Evolutionary conservation across 2,113 vertebrate species (phyloP).

Genomic region (Lamprotornis superbus): DNA sequence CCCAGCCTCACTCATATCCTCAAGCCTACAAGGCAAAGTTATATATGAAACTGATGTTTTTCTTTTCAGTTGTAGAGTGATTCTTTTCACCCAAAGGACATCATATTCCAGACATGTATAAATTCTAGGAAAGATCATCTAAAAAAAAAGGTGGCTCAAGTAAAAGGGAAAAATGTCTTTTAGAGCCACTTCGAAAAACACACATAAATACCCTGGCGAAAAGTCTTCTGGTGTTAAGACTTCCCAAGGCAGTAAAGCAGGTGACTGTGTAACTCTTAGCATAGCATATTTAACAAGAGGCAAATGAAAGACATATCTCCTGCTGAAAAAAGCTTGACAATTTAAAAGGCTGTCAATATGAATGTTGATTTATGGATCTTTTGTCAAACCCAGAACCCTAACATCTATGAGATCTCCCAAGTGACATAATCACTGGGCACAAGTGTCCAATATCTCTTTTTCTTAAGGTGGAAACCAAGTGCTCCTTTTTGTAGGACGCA

Average conservation of each 20-base stretch:
- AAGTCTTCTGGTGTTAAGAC: background rate
- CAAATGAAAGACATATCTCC: background rate
- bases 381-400: background rate
- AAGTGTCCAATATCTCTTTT: background rate
- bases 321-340: background rate
- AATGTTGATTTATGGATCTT: background rate
- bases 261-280: background rate
- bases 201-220: background rate
- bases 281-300: background rate
- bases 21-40: background rate
- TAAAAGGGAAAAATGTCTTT: background rate
- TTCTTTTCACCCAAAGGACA: background rate
- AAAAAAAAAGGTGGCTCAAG: background rate
- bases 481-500: background rate
- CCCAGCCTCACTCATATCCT: background rate
- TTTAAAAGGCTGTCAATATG: background rate
- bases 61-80: background rate
- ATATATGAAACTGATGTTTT: background rate
- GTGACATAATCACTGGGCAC: background rate
- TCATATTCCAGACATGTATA: background rate
- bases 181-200: background rate
- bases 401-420: background rate
- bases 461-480: background rate
- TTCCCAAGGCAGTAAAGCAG: background rate
- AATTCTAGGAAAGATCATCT: background rate